Evolutionary conservation across 1,140 invertebrate genomes (phyloP), one percentile per base, ranked within the genome.

Genomic region (Brachionus rubens): DNA sequence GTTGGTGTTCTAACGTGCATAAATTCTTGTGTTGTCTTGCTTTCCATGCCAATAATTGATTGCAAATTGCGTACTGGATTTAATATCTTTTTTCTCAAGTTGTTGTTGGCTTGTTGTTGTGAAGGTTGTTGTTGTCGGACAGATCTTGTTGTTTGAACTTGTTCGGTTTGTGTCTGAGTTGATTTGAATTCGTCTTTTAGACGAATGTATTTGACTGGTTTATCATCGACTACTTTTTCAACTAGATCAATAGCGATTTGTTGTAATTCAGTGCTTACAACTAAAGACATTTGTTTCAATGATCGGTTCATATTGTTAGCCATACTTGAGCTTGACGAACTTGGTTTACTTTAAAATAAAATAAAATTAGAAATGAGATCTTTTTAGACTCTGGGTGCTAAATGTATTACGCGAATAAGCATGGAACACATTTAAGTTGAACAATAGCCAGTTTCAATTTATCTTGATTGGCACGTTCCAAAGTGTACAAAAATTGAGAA

Each of bases 391-490:
- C n/a, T n/a, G n/a, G n/a, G n/a, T n/a, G n/a, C n/a, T n/a, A n/a
- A n/a, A n/a, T n/a, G n/a, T n/a, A n/a, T 59, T 33, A 59, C 54
- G 54, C 54, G 16, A 59, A 59, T 19, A 72, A 54, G 50, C 68
- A 72, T 10, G 68, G 68, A 40, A 72, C 68, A 72, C 68, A 72
- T 36, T 72, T 72, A 16, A 72, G 46, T 21, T 72, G 68, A 48
- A 72, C 26, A 54, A 72, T 72, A 36, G 68, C 68, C 28, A 50
- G 3, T 48, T 72, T 72, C n/a, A 72, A 46, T 33, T 72, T 72
- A 19, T 72, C 68, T 48, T 72, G 68, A 30, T 72, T 72, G 1
- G 68, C 68, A 40, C 68, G 68, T 21, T 72, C 68, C 1, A 72
- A 26, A 28, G 68, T 72, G 28, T 40, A 72, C 46, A 72, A 54